phyloP scores from a whole-genome alignment of 2,797 vertebrate species.

The Sebastolobus alascanus region DNA sequence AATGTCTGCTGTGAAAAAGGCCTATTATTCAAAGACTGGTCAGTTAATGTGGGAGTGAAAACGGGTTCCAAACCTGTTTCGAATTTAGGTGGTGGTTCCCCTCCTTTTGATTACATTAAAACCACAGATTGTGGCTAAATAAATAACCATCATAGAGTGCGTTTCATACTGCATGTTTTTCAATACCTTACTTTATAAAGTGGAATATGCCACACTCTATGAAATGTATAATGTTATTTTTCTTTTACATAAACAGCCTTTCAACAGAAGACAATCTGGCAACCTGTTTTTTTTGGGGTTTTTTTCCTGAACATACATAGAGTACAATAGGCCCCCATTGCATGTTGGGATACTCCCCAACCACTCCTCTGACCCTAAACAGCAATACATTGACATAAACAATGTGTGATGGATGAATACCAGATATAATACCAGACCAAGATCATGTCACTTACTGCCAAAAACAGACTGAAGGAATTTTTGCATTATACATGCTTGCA shows the following conservation, averaged over 20 bases:
- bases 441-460: constrained; percentile 6
- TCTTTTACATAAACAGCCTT: background rate
- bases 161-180: background rate
- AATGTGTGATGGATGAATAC: constrained; percentile 4
- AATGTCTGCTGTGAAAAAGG: background rate
- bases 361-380: background rate
- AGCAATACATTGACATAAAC: background rate
- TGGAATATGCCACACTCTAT: background rate
- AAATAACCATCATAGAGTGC: background rate
- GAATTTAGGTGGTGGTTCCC: background rate
- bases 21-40: background rate
- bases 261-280: background rate
- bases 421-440: background rate
- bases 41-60: background rate
- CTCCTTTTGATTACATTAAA: background rate
- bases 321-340: background rate
- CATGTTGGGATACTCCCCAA: background rate
- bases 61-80: background rate
- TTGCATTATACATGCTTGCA: constrained; percentile 3
- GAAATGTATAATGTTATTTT: background rate
- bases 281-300: background rate
- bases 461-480: constrained; percentile 12
- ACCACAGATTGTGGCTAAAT: background rate
- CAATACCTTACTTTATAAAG: background rate
- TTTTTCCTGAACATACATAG: background rate